Evolutionary conservation across 2,113 vertebrate genomes (phyloP), one percentile per base, ranked within the genome.

Genomic region (Oryzias curvinotus): DNA sequence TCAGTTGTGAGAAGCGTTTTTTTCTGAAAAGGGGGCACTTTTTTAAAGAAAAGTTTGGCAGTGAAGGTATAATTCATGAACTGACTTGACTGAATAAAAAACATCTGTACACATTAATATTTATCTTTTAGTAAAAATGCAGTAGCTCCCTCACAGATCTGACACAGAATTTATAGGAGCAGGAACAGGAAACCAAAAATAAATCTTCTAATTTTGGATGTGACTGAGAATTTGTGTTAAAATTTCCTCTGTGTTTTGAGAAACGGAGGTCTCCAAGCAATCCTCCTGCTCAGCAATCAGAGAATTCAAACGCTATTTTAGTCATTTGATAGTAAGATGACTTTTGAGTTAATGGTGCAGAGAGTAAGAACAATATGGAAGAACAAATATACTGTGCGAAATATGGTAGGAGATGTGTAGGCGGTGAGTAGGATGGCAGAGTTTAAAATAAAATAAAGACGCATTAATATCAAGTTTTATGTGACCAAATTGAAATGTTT

Each of bases 131-230:
- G 21, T 23, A 23, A 23, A 3, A 8, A 36, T 36, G 8, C 12
- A 36, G 36, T 12, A 36, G 36, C 36, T 36, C 12, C 10, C 36
- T 36, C 8, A 13, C 36, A 36, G 36, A 36, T 36, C 36, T 36
- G 10, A 36, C 36, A 36, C 36, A 36, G 36, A 36, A 3, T 36
- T 36, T 36, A 36, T 10, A 36, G 30, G 36, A 36, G 36, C 36
- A 36, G 36, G 36, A 10, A 10, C 21, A 23, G 21, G 21, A 23
- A 23, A 23, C 8, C 36, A 12, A 36, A 36, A 36, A 36, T 36
- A 62, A 76, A 73, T 55, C 47, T 3, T 4, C 23, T 61, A 17
- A 55, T 65, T 77, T 78, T 77, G 56, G n/a, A 49, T 25, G 10
- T 16, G 14, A 17, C 43, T 16, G 42, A 14, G 56, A 21, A 50